These are phyloP conservation scores for Pollenia amentaria DNA, from an alignment of 2,888 invertebrate genomes.

Conservation along the genomic window DNA sequence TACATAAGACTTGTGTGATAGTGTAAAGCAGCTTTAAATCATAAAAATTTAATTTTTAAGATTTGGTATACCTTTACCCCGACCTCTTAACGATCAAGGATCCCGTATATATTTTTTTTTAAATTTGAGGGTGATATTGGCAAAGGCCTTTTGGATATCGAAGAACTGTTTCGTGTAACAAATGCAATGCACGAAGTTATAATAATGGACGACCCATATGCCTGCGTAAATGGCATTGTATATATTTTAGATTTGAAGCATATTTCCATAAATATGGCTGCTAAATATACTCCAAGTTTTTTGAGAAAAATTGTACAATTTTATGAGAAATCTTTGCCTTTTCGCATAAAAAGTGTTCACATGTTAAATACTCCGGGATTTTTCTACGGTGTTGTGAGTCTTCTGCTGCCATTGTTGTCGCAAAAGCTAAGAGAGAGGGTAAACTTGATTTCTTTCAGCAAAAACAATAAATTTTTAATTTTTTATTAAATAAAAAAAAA, in stretches of 20 bases:
- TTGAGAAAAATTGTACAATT: conserved; percentile 86
- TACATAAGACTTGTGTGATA: too few relatives aligned
- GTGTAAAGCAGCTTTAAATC: too few relatives aligned
- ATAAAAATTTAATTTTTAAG: conserved; percentile 73
- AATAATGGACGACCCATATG: conserved; percentile 87
- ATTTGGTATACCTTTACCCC: conserved; percentile 81
- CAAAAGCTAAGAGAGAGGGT: conserved; percentile 87
- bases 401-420: conserved; percentile 86
- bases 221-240: conserved; percentile 85
- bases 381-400: conserved; percentile 85
- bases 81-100: conserved; percentile 84
- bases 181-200: conserved; percentile 87
- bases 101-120: conserved; percentile 85
- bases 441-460: conserved; percentile 76
- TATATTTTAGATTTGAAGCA: conserved; percentile 86
- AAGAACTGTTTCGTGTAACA: conserved; percentile 85
- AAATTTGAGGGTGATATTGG: conserved; percentile 85
- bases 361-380: conserved; percentile 87
- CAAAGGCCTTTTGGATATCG: conserved; percentile 85
- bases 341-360: conserved; percentile 87
- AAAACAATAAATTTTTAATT: too few relatives aligned
- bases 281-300: conserved; percentile 86
- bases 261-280: conserved; percentile 85
- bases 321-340: conserved; percentile 87
- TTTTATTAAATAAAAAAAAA: too few relatives aligned